Conservation (phyloP, 2,113 vertebrate species). For the Epinephelus lanceolatus region DNA sequence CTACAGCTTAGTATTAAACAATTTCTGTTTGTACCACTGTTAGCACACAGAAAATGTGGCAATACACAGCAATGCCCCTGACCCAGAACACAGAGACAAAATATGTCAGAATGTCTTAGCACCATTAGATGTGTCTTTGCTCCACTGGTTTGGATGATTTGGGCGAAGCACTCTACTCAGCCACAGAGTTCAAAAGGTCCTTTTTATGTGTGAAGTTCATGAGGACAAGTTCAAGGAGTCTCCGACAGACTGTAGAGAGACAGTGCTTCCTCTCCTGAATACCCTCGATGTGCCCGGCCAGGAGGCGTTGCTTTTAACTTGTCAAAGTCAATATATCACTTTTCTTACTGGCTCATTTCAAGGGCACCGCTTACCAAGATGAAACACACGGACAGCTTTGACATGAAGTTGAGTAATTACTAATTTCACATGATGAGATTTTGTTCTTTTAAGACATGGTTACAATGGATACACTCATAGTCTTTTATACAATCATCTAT, state of each 20-base stretch:
- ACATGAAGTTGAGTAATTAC: neutral
- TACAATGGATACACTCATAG: neutral
- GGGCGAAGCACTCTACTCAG: neutral
- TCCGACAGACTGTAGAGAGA: neutral
- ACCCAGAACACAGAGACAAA: constrained; percentile 2
- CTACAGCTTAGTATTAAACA: neutral
- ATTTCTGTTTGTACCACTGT: neutral
- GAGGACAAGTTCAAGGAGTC: constrained; percentile 37
- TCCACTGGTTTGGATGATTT: constrained; percentile 39
- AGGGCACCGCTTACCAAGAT: neutral
- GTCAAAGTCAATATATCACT: constrained; percentile 46
- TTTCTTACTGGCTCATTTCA: constrained; percentile 21
- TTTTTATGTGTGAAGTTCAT: constrained; percentile 27
- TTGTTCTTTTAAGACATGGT: neutral
- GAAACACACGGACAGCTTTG: neutral
- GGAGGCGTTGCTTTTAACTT: constrained; percentile 42
- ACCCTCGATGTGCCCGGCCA: neutral
- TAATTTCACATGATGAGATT: neutral
- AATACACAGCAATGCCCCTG: neutral
- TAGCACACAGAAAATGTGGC: neutral
- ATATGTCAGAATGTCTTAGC: constrained; percentile 3
- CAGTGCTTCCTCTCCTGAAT: constrained; percentile 11
- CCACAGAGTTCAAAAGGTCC: constrained; percentile 12
- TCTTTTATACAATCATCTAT: neutral
- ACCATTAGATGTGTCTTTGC: constrained; percentile 29